These are phyloP conservation scores for Clupea harengus DNA, from an alignment of 2,113 vertebrate species.

Conservation along the genomic window DNA sequence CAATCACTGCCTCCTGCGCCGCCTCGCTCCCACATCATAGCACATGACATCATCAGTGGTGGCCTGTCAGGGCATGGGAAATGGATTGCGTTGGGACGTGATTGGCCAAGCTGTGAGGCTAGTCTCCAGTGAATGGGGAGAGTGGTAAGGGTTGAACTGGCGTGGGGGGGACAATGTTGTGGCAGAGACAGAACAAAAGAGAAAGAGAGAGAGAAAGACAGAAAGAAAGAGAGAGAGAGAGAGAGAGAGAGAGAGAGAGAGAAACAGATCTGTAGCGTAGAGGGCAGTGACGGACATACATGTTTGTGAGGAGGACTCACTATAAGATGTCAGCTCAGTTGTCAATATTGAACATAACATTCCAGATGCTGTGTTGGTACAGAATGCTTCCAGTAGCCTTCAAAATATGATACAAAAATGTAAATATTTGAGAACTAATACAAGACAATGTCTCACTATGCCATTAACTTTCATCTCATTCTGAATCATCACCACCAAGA, in stretches of 20 bases:
- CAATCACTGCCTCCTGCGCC: slow-evolving; percentile 17
- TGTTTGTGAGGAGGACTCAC: neutral
- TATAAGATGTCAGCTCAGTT: neutral
- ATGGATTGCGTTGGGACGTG: neutral
- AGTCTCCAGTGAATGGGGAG: neutral
- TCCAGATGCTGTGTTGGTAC: neutral
- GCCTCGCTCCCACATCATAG: neutral
- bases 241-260: neutral
- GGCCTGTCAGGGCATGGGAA: slow-evolving; percentile 13
- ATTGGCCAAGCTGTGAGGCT: neutral
- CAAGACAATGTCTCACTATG: neutral
- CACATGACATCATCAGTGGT: slow-evolving; percentile 51
- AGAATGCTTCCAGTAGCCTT: neutral
- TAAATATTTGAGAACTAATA: neutral
- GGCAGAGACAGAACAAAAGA: neutral
- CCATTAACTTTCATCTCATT: neutral
- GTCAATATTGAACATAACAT: neutral
- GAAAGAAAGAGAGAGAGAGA: neutral
- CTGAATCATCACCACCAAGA: neutral
- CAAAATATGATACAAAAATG: neutral
- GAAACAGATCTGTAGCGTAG: neutral
- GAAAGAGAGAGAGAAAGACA: neutral
- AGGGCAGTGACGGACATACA: neutral
- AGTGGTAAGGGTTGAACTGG: neutral
- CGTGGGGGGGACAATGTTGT: neutral